Conservation (phyloP, 2,797 vertebrate species). For the Chelonia mydas region DNA sequence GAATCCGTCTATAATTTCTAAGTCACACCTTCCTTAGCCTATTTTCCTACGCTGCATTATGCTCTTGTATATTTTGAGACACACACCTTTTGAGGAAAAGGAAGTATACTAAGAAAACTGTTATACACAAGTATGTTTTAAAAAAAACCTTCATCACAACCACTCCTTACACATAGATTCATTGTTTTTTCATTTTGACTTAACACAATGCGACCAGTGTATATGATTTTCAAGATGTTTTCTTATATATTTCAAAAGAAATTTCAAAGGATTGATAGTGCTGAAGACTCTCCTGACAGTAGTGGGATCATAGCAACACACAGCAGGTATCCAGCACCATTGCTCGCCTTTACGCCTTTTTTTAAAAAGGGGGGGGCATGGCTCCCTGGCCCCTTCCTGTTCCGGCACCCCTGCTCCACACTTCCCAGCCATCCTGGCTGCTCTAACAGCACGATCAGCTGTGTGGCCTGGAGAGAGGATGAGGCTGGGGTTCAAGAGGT, state of each 20-base stretch:
- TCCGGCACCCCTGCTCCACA: too few relatives aligned
- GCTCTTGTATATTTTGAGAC: neutral
- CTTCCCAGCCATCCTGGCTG: too few relatives aligned
- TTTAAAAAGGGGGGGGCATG: too few relatives aligned
- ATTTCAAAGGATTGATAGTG: neutral
- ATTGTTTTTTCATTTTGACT: neutral
- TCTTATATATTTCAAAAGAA: neutral
- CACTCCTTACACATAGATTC: neutral
- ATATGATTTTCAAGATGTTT: neutral
- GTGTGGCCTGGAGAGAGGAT: too few relatives aligned
- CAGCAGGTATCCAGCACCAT: too few relatives aligned
- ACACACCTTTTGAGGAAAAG: neutral
- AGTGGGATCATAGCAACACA: neutral
- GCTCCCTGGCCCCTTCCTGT: too few relatives aligned
- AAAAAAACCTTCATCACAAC: neutral
- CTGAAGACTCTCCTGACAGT: neutral
- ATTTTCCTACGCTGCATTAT: neutral
- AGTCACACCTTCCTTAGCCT: neutral
- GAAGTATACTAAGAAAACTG: neutral
- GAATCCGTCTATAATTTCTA: neutral
- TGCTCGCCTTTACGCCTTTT: too few relatives aligned
- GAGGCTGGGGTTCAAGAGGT: too few relatives aligned
- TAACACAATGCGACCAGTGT: neutral
- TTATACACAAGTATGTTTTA: neutral
- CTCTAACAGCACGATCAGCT: too few relatives aligned